Evolutionary conservation across 2,113 vertebrate genomes (phyloP), one percentile per base, ranked within the genome.

Genomic region (Caracal caracal): DNA sequence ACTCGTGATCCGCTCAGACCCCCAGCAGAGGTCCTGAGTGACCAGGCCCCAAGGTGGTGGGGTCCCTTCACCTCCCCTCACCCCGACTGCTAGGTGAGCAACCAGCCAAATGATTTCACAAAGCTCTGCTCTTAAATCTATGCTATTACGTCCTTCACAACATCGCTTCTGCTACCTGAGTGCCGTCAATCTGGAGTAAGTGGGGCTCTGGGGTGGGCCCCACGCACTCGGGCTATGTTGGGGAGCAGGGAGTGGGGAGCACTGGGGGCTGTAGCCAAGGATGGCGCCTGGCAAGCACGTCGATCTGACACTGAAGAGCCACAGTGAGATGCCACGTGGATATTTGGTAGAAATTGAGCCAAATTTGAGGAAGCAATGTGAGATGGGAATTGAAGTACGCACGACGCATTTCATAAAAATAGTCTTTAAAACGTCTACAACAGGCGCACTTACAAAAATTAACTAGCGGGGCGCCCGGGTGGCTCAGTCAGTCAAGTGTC

Each of bases 291-390:
- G 28, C 13, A 4, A 56, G 75, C 10, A 2, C 0, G 2, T 0
- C 2, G 4, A 30, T 9, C 0, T 28, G 26, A 28, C 20, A n/a
- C 1, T 0, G 1, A 4, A 30, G 71, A 13, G 40, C 49, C 59
- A 17, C 12, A 0, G 0, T 0, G 0, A 2, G 37, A 28, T 0
- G 61, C 49, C 37, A 26, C 3, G 33, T 1, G 37, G 59, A 20
- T 5, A 3, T 6, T 0, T 1, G 28, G 66, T 24, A 3, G 19
- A 20, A 49, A 51, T 0, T 1, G 2, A 19, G 49, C 33, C 47
- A 19, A 1, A 0, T 0, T 0, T 10, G 85, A 56, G 53, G n/a
- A 4, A 28, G 19, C 66, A 1, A 20, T 0, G 13, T 3, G 4
- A 49, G 22, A 6, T 0, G 9, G 71, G 33, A 35, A 26, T 0